A percentile compares a stretch with the other conserved stretches of the same genome.
Evolutionary conservation across 1,140 invertebrate genomes (phyloP).

Genomic region (Drosophila sp.): DNA sequence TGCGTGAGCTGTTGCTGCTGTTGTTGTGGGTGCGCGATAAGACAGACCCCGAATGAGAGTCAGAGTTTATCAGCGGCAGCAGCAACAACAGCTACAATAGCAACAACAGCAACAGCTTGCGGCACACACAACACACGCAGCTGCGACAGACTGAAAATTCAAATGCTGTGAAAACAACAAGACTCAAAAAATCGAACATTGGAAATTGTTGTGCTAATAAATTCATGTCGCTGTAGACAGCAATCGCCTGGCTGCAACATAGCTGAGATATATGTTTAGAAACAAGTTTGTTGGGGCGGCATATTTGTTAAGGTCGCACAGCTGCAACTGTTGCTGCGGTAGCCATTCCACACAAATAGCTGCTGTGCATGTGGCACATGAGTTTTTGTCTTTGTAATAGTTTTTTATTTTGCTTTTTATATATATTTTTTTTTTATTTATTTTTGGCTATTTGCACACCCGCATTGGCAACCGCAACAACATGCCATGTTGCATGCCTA

Average conservation of each 20-base stretch:
- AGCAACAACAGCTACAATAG: slow-evolving; percentile 4
- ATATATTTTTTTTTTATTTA: background rate
- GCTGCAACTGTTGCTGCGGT: slow-evolving; percentile 57
- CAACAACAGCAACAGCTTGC: slow-evolving; percentile 32
- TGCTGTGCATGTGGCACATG: slow-evolving; percentile 75
- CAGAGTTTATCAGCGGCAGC: slow-evolving; percentile 66
- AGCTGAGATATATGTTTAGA: slow-evolving; percentile 48
- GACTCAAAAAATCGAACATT: slow-evolving; percentile 39
- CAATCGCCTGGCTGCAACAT: slow-evolving; percentile 47
- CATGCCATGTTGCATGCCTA: slow-evolving; percentile 81
- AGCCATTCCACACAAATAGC: slow-evolving; percentile 61
- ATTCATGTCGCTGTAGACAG: slow-evolving; percentile 55
- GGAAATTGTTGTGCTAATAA: slow-evolving; percentile 58
- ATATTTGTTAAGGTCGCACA: slow-evolving; percentile 83
- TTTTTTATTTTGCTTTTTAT: slow-evolving; percentile 1
- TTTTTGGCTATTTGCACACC: slow-evolving; percentile 54
- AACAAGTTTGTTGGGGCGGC: slow-evolving; percentile 73
- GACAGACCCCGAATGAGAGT: slow-evolving; percentile 27
- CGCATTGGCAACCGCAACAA: slow-evolving; percentile 68
- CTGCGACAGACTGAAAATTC: slow-evolving; percentile 55
- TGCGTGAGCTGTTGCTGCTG: slow-evolving; percentile 51
- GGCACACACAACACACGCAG: slow-evolving; percentile 37
- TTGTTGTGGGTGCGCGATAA: slow-evolving; percentile 79
- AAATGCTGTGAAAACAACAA: slow-evolving; percentile 38
- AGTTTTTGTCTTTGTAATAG: background rate